phyloP scores from a whole-genome alignment of 2,797 vertebrate genomes.

The Bradypodion ventrale region DNA sequence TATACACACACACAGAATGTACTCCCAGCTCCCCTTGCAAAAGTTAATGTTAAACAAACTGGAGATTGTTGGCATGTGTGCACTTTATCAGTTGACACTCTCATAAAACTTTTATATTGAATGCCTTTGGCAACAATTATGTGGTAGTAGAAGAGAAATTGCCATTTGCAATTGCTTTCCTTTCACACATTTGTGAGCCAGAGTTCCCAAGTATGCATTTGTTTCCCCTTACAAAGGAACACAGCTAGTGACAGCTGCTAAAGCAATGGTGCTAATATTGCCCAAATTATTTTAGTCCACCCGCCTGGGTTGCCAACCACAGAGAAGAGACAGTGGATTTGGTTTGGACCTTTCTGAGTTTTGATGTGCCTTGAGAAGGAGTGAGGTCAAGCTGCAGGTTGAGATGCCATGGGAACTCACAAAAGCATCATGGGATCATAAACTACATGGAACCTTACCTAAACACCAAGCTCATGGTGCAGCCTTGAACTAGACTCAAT shows the following conservation, averaged over 20 bases:
- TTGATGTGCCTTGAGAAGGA: not conserved
- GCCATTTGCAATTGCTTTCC: conserved; percentile 75
- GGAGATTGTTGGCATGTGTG: conserved; percentile 79
- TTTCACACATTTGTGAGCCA: conserved; percentile 32
- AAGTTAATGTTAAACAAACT: conserved; percentile 70
- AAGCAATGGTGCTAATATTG: not conserved
- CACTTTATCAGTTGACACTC: conserved; percentile 82
- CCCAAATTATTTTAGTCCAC: not conserved
- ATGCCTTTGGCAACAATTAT: conserved; percentile 77
- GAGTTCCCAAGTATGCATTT: conserved; percentile 10
- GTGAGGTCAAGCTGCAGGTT: no score
- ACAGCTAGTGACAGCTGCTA: conserved; percentile 29
- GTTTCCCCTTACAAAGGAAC: conserved; percentile 37
- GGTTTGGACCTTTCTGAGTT: not conserved
- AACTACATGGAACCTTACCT: no score
- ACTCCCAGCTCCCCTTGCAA: conserved; percentile 67
- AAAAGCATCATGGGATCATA: no score
- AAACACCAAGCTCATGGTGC: no score
- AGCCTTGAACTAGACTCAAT: no score
- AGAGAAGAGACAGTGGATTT: not conserved
- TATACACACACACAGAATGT: no score
- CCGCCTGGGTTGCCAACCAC: no score
- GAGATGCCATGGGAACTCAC: not conserved
- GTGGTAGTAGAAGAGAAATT: conserved; percentile 77
- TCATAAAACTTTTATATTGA: conserved; percentile 81